Evolutionary conservation across 64 coral and sea anemone species (phyloP), one percentile per base, ranked within the genome.

Genomic region (Montipora efflorescens): DNA sequence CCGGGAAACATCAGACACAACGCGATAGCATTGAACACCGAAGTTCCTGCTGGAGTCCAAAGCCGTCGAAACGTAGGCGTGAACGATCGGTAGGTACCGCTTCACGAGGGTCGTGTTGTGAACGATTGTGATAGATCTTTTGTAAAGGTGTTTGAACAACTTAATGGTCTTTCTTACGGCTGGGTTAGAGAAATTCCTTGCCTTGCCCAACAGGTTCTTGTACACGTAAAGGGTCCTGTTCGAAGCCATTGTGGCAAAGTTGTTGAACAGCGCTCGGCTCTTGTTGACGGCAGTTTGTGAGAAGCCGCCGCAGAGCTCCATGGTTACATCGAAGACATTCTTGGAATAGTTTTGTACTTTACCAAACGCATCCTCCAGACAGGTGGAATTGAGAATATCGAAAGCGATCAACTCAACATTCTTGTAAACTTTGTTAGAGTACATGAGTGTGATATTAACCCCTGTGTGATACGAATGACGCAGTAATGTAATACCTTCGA

Each of bases 331-430:
- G 47, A 70, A 87, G 4, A 89, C 84, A 59, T 67, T 81, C 16
- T 18, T 82, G 1, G 89, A 84, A 28, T 84, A 80, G 69, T 92
- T 94, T 4, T n/a, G 4, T 13, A 83, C 72, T 21, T 92, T 97
- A 2, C 62, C 48, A 36, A 95, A 61, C 2, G 84, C 96, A 4
- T 92, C 90, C 23, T 15, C 75, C 20, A 88, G 78, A 69, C 45
- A 83, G 2, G 82, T 79, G 1, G 96, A 97, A n/a, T 97, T 97
- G 47, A 78, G 70, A 74, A 97, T 83, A 88, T 97, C 93, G 50
- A 92, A 3, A 14, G 96, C 81, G 2, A 91, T 69, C 25, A 92
- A 92, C 78, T 85, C 91, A 5, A 61, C 96, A 3, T 92, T 4
- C 43, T 84, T 79, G 69, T 74, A 77, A 53, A 89, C 89, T 76